Conservation (phyloP, 1,140 invertebrate genomes). For the Drosophila persimilis region DNA sequence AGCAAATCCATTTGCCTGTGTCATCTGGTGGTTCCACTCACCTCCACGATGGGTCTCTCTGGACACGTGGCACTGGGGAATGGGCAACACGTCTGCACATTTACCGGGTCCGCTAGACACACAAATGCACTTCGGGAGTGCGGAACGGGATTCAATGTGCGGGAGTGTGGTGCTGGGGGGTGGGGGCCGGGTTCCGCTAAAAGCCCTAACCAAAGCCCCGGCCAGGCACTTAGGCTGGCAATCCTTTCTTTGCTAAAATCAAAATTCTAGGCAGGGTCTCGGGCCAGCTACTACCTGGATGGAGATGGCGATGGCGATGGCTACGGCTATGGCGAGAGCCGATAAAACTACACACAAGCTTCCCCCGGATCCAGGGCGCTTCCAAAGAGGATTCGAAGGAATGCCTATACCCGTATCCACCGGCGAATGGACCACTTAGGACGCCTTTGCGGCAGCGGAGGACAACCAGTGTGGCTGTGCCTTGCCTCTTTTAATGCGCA, state of each 20-base stretch:
- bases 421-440: constrained; percentile 71
- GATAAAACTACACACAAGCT: constrained; percentile 7
- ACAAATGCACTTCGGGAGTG: constrained; percentile 37
- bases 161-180: neutral
- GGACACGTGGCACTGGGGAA: constrained; percentile 4
- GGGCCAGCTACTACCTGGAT: neutral
- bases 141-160: neutral
- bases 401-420: constrained; percentile 34
- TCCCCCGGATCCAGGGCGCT: constrained; percentile 16
- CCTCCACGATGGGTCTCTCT: too few relatives aligned
- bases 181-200: constrained; percentile 13
- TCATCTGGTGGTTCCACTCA: too few relatives aligned
- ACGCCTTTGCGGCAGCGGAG: constrained; percentile 41
- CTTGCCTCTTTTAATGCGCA: constrained; percentile 59
- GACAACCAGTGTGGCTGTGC: too few relatives aligned
- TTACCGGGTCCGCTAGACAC: constrained; percentile 16
- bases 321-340: neutral
- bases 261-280: constrained; percentile 17
- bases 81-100: constrained; percentile 4
- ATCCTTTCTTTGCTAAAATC: constrained; percentile 49
- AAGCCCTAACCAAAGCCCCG: constrained; percentile 18
- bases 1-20: too few relatives aligned
- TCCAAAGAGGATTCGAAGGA: constrained; percentile 62
- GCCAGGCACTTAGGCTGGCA: constrained; percentile 42
- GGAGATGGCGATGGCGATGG: too few relatives aligned